phyloP scores from a whole-genome alignment of 2,113 vertebrate genomes.

The Amblyornis subalaris region DNA sequence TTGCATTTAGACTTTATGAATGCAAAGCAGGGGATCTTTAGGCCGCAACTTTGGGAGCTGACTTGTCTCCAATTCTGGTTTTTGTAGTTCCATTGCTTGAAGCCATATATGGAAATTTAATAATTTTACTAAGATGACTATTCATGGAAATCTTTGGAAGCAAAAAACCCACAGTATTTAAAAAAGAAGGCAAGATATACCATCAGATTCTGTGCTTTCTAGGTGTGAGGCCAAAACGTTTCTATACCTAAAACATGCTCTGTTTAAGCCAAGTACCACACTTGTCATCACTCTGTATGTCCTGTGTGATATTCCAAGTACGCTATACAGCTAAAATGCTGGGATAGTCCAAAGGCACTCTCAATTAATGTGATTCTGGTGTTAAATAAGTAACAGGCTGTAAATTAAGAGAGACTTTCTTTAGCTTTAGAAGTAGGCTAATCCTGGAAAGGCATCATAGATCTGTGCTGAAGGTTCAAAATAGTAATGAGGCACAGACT shows the following conservation, averaged over 20 bases:
- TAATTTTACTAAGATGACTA: not conserved
- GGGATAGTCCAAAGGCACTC: not conserved
- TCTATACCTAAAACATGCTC: not conserved
- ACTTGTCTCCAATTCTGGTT: not conserved
- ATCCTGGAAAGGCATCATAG: conserved; percentile 42
- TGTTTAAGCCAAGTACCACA: not conserved
- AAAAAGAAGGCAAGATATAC: not conserved
- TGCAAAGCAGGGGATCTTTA: not conserved
- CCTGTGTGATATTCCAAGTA: not conserved
- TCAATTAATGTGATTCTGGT: conserved; percentile 30
- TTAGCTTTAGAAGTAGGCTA: conserved; percentile 53
- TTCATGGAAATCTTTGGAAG: not conserved
- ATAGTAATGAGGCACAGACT: conserved; percentile 53
- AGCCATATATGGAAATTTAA: not conserved
- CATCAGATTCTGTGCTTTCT: not conserved
- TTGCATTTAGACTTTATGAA: not conserved
- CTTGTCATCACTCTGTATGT: not conserved
- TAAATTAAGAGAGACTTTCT: conserved; percentile 52
- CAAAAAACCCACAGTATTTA: not conserved
- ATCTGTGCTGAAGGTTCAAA: conserved; percentile 49
- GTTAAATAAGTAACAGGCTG: conserved; percentile 57
- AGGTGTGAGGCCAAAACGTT: not conserved
- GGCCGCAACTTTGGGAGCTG: not conserved
- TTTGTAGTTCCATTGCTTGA: not conserved
- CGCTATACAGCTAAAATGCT: not conserved